These are phyloP conservation scores for Vannuccia rotundouncinata DNA, from an alignment of 2,888 invertebrate genomes.

Conservation along the genomic window DNA sequence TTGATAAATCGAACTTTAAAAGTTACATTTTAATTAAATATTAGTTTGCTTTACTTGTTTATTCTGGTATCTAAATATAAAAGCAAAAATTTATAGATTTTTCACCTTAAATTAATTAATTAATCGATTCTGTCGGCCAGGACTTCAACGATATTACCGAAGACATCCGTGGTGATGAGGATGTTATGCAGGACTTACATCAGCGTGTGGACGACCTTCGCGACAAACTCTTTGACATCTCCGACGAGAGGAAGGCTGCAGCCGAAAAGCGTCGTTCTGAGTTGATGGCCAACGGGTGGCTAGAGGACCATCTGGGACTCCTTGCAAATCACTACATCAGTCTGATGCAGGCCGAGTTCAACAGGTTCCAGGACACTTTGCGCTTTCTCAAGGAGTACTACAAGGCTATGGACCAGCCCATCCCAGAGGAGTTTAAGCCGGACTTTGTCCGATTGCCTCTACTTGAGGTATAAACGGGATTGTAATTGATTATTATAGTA, in stretches of 20 bases:
- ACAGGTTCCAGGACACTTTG: constrained; percentile 54
- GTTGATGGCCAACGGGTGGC: constrained; percentile 53
- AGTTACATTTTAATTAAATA: too few relatives aligned
- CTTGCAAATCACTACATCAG: constrained; percentile 55
- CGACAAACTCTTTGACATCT: constrained; percentile 54
- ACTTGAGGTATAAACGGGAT: constrained; percentile 47
- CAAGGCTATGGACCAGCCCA: constrained; percentile 53
- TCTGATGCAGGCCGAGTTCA: constrained; percentile 53
- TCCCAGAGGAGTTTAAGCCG: constrained; percentile 50
- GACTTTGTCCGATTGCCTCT: constrained; percentile 53
- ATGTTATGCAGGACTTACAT: constrained; percentile 53
- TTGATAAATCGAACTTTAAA: too few relatives aligned
- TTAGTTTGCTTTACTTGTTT: too few relatives aligned
- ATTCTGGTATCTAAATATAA: too few relatives aligned
- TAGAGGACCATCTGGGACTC: constrained; percentile 54
- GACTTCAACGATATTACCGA: constrained; percentile 53
- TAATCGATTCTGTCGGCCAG: too few relatives aligned
- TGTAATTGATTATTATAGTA: too few relatives aligned
- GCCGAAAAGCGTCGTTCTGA: constrained; percentile 51
- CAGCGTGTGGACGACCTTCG: constrained; percentile 54
- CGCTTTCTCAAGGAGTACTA: constrained; percentile 56
- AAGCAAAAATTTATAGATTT: too few relatives aligned
- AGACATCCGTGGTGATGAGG: constrained; percentile 55
- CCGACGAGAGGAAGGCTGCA: constrained; percentile 53
- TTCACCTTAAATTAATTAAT: too few relatives aligned